Evolutionary conservation across 2,797 vertebrate genomes (phyloP).

Genomic region (Gambelia wislizenii): DNA sequence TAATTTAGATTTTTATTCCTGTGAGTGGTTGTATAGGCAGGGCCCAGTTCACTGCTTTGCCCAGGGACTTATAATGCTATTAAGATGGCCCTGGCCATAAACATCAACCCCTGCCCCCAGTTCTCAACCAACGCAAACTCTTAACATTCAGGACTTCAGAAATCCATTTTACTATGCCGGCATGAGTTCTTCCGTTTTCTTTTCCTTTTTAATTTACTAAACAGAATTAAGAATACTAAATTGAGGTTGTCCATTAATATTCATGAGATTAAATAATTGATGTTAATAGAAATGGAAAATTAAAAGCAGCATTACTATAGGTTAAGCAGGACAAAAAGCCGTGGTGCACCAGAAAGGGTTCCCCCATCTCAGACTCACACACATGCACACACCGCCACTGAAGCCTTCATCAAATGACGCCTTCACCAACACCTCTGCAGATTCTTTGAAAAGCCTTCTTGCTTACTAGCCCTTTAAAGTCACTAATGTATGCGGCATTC

Average conservation of each 20-base stretch:
- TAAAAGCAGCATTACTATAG: constrained; percentile 57
- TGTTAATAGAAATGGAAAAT: constrained; percentile 67
- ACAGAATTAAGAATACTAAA: constrained; percentile 38
- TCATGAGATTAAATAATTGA: constrained; percentile 64
- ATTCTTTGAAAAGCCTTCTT: constrained; percentile 17
- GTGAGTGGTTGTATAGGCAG: too few relatives aligned
- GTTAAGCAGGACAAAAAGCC: constrained; percentile 27
- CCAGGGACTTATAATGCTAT: too few relatives aligned
- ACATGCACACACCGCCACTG: neutral
- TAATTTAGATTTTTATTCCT: too few relatives aligned
- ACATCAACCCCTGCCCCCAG: too few relatives aligned
- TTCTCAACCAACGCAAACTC: neutral
- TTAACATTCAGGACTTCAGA: neutral
- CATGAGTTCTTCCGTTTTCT: neutral
- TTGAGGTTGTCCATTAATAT: constrained; percentile 55
- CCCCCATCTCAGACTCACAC: too few relatives aligned
- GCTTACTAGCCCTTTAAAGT: constrained; percentile 4
- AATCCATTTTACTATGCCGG: neutral
- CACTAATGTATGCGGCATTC: too few relatives aligned
- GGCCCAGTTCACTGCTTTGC: too few relatives aligned
- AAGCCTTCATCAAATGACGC: neutral
- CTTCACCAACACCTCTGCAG: neutral
- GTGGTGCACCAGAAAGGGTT: neutral
- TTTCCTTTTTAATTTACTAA: constrained; percentile 25
- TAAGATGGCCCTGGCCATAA: too few relatives aligned